phyloP scores from a whole-genome alignment of 2,797 vertebrate genomes.

The Varecia variegata region DNA sequence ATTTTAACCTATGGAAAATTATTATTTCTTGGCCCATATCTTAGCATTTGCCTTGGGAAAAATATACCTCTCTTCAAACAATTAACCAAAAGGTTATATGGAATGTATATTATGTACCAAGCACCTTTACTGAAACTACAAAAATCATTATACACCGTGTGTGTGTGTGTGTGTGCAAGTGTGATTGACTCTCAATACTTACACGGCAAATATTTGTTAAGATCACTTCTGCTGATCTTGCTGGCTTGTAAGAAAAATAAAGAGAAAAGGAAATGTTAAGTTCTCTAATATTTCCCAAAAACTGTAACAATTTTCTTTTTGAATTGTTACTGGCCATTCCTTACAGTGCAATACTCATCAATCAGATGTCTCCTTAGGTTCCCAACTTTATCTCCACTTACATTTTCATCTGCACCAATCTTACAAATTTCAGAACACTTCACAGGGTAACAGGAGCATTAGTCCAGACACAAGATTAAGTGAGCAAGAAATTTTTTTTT shows the following conservation, averaged over 20 bases:
- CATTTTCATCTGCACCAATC: not conserved
- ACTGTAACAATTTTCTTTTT: not conserved
- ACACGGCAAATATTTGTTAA: not conserved
- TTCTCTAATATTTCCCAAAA: not conserved
- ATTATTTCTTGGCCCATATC: not conserved
- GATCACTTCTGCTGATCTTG: not conserved
- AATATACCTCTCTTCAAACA: not conserved
- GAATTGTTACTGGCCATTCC: not conserved
- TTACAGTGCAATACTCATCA: not conserved
- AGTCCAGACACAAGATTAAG: not conserved
- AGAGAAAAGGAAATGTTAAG: not conserved
- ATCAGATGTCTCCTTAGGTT: not conserved
- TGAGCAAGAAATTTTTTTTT: not conserved
- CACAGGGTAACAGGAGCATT: not conserved
- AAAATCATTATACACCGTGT: not conserved
- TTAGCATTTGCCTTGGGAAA: slow-evolving; percentile 31
- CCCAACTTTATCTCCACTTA: not conserved
- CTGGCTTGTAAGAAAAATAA: not conserved
- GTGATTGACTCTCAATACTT: slow-evolving; percentile 32
- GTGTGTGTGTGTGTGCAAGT: not conserved
- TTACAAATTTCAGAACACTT: not conserved
- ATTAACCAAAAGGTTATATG: not conserved
- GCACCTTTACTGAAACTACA: slow-evolving; percentile 12
- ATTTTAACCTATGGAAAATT: slow-evolving; percentile 23
- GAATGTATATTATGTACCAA: slow-evolving; percentile 64